These are phyloP conservation scores for Xestia sexstrigata DNA, from an alignment of 2,888 invertebrate genomes.

Conservation along the genomic window DNA sequence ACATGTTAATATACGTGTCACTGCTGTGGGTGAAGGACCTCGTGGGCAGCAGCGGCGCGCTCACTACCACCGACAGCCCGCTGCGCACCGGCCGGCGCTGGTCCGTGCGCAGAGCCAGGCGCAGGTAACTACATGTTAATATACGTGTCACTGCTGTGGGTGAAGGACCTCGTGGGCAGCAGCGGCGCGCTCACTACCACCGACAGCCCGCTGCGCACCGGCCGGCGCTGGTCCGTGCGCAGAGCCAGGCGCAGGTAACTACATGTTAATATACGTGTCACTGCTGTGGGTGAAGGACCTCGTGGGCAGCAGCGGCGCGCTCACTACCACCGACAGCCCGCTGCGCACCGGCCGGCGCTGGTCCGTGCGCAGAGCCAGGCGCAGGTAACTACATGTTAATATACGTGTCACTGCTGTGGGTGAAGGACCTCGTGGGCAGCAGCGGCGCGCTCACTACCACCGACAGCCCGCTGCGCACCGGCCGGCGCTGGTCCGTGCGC, in stretches of 20 bases:
- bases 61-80: conserved; percentile 65
- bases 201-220: conserved; percentile 72
- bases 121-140: conserved; percentile 70
- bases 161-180: conserved; percentile 73
- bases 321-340: conserved; percentile 65
- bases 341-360: conserved; percentile 80
- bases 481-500: conserved; percentile 86
- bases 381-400: conserved; percentile 70
- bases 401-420: too few relatives aligned
- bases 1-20: not conserved
- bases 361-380: conserved; percentile 85
- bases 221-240: conserved; percentile 86
- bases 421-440: conserved; percentile 73
- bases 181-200: conserved; percentile 46
- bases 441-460: conserved; percentile 46
- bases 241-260: conserved; percentile 80
- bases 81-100: conserved; percentile 80
- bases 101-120: conserved; percentile 85
- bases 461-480: conserved; percentile 72
- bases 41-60: conserved; percentile 67
- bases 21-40: conserved; percentile 67
- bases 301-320: conserved; percentile 67
- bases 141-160: too few relatives aligned
- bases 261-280: too few relatives aligned
- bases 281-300: conserved; percentile 67